Base-by-base conservation (phyloP, 1,140 invertebrate species). In the Augochlora pura region DNA sequence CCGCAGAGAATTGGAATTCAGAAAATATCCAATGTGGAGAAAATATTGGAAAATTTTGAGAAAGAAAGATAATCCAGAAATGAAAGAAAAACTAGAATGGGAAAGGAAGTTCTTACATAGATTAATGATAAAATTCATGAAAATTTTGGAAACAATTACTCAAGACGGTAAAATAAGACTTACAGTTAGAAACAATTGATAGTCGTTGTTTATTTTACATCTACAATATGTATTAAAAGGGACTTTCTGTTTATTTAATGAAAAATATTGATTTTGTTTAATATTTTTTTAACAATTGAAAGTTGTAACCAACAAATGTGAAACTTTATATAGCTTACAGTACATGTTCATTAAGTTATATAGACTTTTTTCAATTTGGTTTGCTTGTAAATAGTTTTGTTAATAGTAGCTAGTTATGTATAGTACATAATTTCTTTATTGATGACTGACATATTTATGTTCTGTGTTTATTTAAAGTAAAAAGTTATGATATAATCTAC, bases 11-110 rank as follows among this genome's bases (percentile, higher is more conserved):
- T 94, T 96, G 79, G 97, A 99, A 89, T 97, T 99, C 86, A 96
- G 96, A 88, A 94, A 95, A 66, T 95, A 96, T 88, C 96, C 98
- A 10, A 98, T 98, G 92, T 97, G 98, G 95, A 95, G 94, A 80
- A 99, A 99, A 92, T 98, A 97, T 89, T 99, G 97, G 97, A 96
- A 96, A 84, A 95, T 96, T 23, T 95, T 99, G 76, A 95, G 97
- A 86, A 98, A 98, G 90, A 97, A 96, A 87, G 97, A 98, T 87
- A 96, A 96, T 85, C 95, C 96, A 38, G 95, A 97, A 65, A 90
- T 95, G 69, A 93, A 95, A 72, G 94, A 96, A 25, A 96, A 96
- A 85, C 89, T 97, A 2, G 95, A 96, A 39, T 99, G 98, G 96
- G 98, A 99, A 89, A 93, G 98, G 46, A 95, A 94, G 73, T 99